These are phyloP conservation scores for Cebuella pygmaea DNA, from an alignment of 2,797 vertebrate genomes.

Conservation along the genomic window DNA sequence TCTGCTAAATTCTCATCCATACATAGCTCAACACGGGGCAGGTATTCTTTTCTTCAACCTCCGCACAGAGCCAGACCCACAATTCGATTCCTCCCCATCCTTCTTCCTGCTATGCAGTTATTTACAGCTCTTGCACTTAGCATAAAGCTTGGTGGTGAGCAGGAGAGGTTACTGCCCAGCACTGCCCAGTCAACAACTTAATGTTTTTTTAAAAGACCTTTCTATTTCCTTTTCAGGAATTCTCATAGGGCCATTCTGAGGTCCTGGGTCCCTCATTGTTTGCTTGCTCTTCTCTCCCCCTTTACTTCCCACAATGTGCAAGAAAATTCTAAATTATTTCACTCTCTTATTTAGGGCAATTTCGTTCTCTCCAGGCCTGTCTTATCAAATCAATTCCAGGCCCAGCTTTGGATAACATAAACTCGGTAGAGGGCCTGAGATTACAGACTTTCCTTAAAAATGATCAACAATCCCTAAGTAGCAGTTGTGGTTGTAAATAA, in stretches of 20 bases:
- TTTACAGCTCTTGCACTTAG: neutral
- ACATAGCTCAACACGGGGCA: neutral
- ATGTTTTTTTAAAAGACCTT: neutral
- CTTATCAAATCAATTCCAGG: neutral
- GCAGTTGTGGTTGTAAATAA: neutral
- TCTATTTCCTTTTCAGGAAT: neutral
- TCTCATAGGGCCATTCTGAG: neutral
- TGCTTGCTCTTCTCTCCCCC: neutral
- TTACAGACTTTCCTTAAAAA: neutral
- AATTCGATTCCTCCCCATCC: neutral
- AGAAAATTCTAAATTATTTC: neutral
- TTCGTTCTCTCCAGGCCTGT: neutral
- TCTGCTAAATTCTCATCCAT: neutral
- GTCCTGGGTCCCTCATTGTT: neutral
- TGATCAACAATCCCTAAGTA: neutral
- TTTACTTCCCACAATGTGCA: neutral
- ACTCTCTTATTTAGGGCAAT: neutral
- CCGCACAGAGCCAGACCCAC: neutral
- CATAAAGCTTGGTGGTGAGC: neutral
- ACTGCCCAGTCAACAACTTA: neutral
- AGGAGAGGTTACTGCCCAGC: neutral
- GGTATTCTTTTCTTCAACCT: neutral
- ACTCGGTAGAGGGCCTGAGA: neutral
- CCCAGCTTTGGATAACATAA: neutral
- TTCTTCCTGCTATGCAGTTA: neutral